These are phyloP conservation scores for Columba guinea DNA, from an alignment of 2,797 vertebrate species.

Conservation along the genomic window DNA sequence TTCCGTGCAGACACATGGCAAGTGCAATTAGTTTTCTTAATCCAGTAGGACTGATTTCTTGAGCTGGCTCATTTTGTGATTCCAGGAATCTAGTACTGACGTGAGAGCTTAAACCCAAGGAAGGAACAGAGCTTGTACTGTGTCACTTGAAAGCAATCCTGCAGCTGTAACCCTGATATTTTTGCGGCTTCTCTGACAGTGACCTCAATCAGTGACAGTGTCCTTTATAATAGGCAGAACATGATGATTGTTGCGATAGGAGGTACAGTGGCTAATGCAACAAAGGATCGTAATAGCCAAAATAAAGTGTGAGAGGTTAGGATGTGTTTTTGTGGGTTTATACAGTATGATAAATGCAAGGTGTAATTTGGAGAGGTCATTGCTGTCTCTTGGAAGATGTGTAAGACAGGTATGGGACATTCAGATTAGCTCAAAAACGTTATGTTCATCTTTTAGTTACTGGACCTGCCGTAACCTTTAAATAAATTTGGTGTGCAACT, in stretches of 20 bases:
- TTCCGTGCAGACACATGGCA: neutral
- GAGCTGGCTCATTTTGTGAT: neutral
- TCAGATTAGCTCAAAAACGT: neutral
- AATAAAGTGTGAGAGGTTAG: neutral
- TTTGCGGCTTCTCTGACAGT: neutral
- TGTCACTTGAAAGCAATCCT: neutral
- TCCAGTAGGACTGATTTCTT: neutral
- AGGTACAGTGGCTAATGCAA: neutral
- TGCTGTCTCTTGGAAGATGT: neutral
- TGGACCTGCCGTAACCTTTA: neutral
- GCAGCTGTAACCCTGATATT: neutral
- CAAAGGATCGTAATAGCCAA: neutral
- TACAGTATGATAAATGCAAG: neutral
- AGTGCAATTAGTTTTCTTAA: neutral
- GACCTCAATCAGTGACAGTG: neutral
- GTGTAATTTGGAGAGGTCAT: neutral
- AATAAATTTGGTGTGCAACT: neutral
- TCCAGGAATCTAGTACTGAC: neutral
- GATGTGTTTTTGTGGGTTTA: neutral
- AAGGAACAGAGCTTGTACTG: neutral
- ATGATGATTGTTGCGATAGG: neutral
- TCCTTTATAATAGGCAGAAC: neutral
- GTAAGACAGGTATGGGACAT: neutral
- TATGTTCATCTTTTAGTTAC: neutral
- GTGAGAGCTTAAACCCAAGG: neutral